Conservation (phyloP, 2,888 invertebrate species). For the Mantis religiosa region DNA sequence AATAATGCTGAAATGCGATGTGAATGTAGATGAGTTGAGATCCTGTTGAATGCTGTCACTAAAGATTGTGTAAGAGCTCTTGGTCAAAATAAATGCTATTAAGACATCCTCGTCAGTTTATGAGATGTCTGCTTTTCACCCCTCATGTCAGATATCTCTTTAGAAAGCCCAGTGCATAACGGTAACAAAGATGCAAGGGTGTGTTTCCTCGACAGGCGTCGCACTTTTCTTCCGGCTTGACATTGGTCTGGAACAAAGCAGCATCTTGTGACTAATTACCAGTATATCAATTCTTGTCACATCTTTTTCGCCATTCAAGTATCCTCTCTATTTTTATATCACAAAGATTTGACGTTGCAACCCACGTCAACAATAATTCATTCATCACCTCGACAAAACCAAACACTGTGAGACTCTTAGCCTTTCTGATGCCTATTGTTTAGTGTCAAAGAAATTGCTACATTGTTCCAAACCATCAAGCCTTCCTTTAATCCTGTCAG, state of each 20-base stretch:
- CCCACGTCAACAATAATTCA: background rate
- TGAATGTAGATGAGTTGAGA: too few relatives aligned
- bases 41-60: background rate
- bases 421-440: background rate
- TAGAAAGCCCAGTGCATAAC: background rate
- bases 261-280: conserved; percentile 20
- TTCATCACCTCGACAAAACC: background rate
- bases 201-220: background rate
- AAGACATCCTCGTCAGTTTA: background rate
- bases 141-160: background rate
- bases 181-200: background rate
- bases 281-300: conserved; percentile 13
- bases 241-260: background rate
- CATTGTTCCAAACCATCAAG: background rate
- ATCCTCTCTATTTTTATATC: background rate
- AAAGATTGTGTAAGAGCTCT: background rate
- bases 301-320: background rate
- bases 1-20: too few relatives aligned
- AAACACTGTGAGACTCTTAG: background rate
- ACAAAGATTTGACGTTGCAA: background rate
- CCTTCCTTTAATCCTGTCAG: too few relatives aligned
- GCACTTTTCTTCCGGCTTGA: background rate
- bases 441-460: background rate
- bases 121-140: background rate
- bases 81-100: background rate